Evolutionary conservation across 2,888 invertebrate species (phyloP).

Genomic region (Drosophila imparisetae): DNA sequence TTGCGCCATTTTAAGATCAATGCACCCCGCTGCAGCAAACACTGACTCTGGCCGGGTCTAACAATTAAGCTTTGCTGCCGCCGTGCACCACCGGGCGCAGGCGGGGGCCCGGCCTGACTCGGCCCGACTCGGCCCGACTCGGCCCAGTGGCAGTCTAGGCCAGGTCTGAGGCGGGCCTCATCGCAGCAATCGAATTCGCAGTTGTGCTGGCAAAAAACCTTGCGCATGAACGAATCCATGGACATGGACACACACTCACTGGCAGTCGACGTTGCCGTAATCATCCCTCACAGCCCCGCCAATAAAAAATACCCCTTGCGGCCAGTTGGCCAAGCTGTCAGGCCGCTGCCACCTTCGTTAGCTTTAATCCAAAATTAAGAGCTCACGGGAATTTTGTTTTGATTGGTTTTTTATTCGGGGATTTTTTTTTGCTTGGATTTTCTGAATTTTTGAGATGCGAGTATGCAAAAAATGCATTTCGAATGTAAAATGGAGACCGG

Average conservation of each 20-base stretch:
- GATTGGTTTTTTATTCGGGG: constrained; percentile 8
- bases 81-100: constrained; percentile 19
- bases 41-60: constrained; percentile 31
- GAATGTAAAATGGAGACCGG: constrained; percentile 62
- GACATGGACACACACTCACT: constrained; percentile 74
- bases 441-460: constrained; percentile 55
- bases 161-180: constrained; percentile 16
- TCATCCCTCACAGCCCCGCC: constrained; percentile 2
- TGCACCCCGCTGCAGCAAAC: constrained; percentile 75
- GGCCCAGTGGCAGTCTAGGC: constrained; percentile 44
- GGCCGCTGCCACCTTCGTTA: constrained; percentile 8
- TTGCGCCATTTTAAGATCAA: constrained; percentile 84
- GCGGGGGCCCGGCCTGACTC: constrained; percentile 31
- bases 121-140: constrained; percentile 18
- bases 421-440: constrained; percentile 23
- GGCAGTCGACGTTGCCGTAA: constrained; percentile 17
- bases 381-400: constrained; percentile 63
- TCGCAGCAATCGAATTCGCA: constrained; percentile 40
- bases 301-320: neutral
- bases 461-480: constrained; percentile 69
- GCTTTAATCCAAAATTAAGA: constrained; percentile 36
- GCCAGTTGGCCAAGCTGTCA: constrained; percentile 12
- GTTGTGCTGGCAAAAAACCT: constrained; percentile 72
- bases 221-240: constrained; percentile 84
- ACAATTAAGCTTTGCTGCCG: constrained; percentile 43